phyloP scores from a whole-genome alignment of 2,888 invertebrate genomes.

The Hydrotaea cyrtoneurina region DNA sequence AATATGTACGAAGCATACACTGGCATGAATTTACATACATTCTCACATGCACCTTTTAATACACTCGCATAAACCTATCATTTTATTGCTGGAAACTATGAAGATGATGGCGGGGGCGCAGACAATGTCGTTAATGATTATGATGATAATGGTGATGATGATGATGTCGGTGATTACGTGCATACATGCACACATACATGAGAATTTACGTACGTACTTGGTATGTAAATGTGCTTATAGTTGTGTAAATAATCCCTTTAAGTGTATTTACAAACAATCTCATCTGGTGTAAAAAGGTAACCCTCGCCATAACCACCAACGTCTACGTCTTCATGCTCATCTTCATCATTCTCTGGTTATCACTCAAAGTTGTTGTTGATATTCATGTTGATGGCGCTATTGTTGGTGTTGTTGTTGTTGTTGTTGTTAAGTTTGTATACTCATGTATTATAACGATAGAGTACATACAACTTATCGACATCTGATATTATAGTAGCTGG shows the following conservation, averaged over 20 bases:
- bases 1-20: background rate
- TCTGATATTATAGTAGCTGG: constrained; percentile 26
- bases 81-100: constrained; percentile 47
- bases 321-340: background rate
- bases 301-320: background rate
- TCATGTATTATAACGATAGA: constrained; percentile 33
- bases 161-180: background rate
- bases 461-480: constrained; percentile 40
- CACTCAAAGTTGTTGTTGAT: background rate
- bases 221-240: constrained; percentile 45
- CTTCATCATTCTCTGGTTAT: background rate
- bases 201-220: background rate
- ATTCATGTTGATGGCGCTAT: background rate
- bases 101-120: background rate
- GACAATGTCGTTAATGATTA: background rate
- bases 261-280: constrained; percentile 52
- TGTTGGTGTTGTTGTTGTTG: constrained; percentile 9
- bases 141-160: constrained; percentile 6
- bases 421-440: constrained; percentile 13
- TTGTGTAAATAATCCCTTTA: constrained; percentile 49
- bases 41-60: background rate
- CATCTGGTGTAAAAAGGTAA: constrained; percentile 33
- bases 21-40: background rate
- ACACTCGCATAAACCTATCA: constrained; percentile 19
- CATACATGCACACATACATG: background rate